phyloP scores from a whole-genome alignment of 1,140 invertebrate species.

The Carposina sasakii region DNA sequence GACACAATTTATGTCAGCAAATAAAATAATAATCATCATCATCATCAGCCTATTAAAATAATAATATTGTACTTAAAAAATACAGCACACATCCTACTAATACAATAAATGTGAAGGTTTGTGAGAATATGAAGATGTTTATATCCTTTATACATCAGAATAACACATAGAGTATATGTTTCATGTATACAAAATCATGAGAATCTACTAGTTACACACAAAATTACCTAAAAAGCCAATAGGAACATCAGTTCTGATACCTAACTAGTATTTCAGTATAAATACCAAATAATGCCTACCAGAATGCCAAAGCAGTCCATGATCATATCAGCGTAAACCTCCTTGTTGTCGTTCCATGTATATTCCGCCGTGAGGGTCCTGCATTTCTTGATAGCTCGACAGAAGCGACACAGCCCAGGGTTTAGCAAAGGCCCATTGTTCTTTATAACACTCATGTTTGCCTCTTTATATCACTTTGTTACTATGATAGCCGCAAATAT shows the following conservation, averaged over 20 bases:
- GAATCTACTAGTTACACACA: neutral
- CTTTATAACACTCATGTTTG: conserved; percentile 20
- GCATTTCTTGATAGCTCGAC: conserved; percentile 51
- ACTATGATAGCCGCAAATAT: no score
- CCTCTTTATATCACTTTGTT: no score
- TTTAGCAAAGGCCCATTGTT: conserved; percentile 46
- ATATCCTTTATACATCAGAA: neutral
- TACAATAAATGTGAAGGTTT: no score
- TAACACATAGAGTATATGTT: neutral
- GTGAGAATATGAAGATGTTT: conserved; percentile 6
- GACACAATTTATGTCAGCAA: no score
- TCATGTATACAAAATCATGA: neutral
- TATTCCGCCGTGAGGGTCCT: conserved; percentile 53
- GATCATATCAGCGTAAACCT: conserved; percentile 58
- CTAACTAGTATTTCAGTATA: neutral
- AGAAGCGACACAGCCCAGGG: conserved; percentile 51
- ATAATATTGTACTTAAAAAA: no score
- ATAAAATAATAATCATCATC: no score
- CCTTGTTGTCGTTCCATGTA: conserved; percentile 45
- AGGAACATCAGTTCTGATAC: neutral
- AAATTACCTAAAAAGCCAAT: neutral
- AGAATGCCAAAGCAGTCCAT: conserved; percentile 56
- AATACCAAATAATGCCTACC: conserved; percentile 17
- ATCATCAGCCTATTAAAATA: no score
- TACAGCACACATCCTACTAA: no score